These are phyloP conservation scores for Hemibagrus guttatus DNA, from an alignment of 2,797 vertebrate genomes.

Conservation along the genomic window DNA sequence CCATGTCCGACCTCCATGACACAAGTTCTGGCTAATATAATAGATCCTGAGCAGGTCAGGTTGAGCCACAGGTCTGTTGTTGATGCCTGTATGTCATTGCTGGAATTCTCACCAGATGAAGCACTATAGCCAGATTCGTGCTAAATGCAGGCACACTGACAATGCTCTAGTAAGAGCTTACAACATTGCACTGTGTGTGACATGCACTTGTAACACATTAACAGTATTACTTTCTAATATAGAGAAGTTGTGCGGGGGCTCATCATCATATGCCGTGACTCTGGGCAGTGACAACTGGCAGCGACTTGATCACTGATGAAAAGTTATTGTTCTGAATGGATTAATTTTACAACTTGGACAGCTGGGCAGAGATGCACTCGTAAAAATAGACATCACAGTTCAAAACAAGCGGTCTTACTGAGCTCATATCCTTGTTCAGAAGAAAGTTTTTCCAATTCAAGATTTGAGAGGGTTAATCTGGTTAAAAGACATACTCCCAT, in stretches of 20 bases:
- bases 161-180: neutral
- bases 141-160: neutral
- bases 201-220: neutral
- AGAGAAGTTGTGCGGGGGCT: neutral
- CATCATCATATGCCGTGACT: neutral
- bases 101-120: neutral
- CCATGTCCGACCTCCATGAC: neutral
- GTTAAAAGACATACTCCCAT: neutral
- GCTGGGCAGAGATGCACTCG: neutral
- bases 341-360: neutral
- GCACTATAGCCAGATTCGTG: neutral
- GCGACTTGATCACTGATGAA: neutral
- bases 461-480: neutral
- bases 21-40: neutral
- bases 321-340: neutral
- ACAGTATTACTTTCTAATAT: neutral
- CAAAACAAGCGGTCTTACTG: neutral
- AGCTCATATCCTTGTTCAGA: neutral
- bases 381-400: neutral
- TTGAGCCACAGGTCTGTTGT: neutral
- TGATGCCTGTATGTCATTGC: neutral
- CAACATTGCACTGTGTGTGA: neutral
- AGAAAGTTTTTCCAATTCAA: neutral
- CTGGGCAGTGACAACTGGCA: neutral
- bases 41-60: constrained; percentile 5